These are phyloP conservation scores for Melikaiella ostensackeni DNA, from an alignment of 2,888 invertebrate species.

Conservation along the genomic window DNA sequence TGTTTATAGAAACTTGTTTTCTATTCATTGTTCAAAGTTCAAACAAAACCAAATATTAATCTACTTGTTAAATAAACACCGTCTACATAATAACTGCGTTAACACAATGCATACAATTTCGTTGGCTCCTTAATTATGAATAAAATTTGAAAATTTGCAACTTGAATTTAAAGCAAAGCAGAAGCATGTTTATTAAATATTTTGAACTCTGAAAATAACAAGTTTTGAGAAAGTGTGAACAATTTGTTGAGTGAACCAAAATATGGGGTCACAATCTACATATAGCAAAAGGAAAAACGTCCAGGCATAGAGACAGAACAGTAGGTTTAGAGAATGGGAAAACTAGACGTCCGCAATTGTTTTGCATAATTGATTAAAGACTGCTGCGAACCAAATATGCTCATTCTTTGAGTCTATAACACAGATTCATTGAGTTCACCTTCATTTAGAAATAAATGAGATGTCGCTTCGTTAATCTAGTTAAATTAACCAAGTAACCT, in stretches of 20 bases:
- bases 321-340: background rate
- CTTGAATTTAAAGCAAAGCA: background rate
- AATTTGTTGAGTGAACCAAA: background rate
- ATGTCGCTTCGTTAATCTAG: too few relatives aligned
- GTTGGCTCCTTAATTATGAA: too few relatives aligned
- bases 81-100: too few relatives aligned
- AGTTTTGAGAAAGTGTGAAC: background rate
- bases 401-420: constrained; percentile 45
- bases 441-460: constrained; percentile 10
- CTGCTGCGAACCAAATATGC: constrained; percentile 53
- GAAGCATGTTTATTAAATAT: background rate
- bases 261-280: background rate
- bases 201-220: background rate
- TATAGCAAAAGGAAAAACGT: background rate
- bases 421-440: constrained; percentile 26
- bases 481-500: too few relatives aligned
- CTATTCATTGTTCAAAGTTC: too few relatives aligned
- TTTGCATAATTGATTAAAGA: constrained; percentile 77
- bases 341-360: constrained; percentile 63
- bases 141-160: too few relatives aligned
- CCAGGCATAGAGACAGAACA: background rate
- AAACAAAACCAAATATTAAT: too few relatives aligned
- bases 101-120: too few relatives aligned
- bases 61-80: too few relatives aligned
- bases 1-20: too few relatives aligned